phyloP scores from a whole-genome alignment of 2,797 vertebrate species.

The Syndactyla subalaris region DNA sequence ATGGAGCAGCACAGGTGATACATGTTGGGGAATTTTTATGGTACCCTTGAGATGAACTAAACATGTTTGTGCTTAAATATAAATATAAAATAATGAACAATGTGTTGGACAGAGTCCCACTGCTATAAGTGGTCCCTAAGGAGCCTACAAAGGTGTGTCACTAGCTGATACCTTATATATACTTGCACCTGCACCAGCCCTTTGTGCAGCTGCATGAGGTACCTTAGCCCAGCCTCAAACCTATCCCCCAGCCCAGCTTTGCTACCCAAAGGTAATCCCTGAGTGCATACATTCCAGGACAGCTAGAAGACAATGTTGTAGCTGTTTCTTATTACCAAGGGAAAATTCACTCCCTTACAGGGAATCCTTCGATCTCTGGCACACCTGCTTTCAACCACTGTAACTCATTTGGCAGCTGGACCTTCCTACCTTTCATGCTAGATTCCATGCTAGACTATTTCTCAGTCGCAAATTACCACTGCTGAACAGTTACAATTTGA shows the following conservation, averaged over 20 bases:
- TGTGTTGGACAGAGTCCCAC: not conserved
- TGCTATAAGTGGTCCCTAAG: not conserved
- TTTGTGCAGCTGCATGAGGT: not conserved
- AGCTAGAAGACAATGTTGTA: not conserved
- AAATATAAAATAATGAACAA: not conserved
- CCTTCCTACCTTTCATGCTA: not conserved
- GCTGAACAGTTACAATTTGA: not conserved
- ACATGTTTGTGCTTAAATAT: accelerated
- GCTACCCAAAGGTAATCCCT: not conserved
- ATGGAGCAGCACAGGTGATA: not conserved
- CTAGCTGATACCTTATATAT: accelerated
- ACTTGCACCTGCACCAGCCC: not conserved
- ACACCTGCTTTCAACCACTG: not conserved
- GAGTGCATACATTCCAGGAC: not conserved
- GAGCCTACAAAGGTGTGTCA: not conserved
- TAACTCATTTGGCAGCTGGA: not conserved
- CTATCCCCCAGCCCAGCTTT: not conserved
- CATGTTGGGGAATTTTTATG: not conserved
- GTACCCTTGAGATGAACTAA: not conserved
- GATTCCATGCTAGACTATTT: not conserved
- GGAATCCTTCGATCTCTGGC: not conserved
- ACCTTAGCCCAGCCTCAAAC: accelerated
- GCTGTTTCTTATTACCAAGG: not conserved
- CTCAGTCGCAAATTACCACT: not conserved
- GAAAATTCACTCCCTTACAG: not conserved